These are phyloP conservation scores for Pararge aegeria DNA, from an alignment of 1,140 invertebrate species.

Conservation along the genomic window DNA sequence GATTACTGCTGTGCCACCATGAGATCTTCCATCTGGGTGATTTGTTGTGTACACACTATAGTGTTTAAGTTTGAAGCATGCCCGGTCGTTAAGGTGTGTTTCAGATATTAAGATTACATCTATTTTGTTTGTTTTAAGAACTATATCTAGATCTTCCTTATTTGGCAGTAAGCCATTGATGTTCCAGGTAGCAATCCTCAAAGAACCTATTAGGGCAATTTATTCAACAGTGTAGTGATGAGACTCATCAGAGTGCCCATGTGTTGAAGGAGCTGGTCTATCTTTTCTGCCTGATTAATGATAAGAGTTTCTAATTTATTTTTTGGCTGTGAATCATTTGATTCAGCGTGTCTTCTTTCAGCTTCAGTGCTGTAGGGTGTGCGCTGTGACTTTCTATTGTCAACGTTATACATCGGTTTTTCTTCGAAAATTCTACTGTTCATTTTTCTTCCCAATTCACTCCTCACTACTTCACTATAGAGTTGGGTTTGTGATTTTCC, in stretches of 20 bases:
- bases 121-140: neutral
- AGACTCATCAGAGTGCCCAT: constrained; percentile 32
- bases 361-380: no score
- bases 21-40: neutral
- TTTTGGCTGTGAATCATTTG: no score
- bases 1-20: neutral
- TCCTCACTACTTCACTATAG: no score
- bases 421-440: neutral
- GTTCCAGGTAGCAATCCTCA: constrained; percentile 33
- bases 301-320: constrained; percentile 1
- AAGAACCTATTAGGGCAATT: constrained; percentile 23
- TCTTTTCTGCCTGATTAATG: constrained; percentile 32
- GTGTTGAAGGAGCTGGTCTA: constrained; percentile 37
- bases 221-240: constrained; percentile 26
- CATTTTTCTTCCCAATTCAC: no score
- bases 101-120: no score
- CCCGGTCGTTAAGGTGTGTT: neutral
- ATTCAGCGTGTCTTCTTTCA: no score
- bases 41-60: neutral
- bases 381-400: neutral
- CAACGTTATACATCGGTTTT: no score
- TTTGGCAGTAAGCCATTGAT: constrained; percentile 34
- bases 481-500: no score
- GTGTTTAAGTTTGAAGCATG: neutral
- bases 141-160: constrained; percentile 20